These are phyloP conservation scores for Meteorus colon DNA, from an alignment of 2,888 invertebrate species.

Conservation along the genomic window DNA sequence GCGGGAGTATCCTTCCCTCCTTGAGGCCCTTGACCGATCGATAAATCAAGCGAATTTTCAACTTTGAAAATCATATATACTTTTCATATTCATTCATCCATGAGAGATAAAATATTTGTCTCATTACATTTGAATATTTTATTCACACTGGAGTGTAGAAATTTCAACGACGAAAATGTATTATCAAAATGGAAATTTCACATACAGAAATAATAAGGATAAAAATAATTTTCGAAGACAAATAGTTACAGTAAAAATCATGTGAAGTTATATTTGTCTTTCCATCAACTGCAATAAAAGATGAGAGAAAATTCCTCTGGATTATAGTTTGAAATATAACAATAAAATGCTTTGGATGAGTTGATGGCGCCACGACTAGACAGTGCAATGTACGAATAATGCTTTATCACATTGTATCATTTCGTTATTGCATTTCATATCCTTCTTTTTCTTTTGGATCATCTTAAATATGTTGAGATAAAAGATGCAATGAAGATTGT, in stretches of 20 bases:
- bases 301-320: background rate
- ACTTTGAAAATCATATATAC: constrained; percentile 7
- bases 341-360: constrained; percentile 1
- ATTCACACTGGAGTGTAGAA: background rate
- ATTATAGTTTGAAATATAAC: background rate
- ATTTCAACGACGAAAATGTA: background rate
- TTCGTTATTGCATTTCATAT: background rate
- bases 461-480: background rate
- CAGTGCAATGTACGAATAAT: constrained; percentile 25
- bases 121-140: background rate
- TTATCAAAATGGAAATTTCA: background rate
- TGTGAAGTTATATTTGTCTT: background rate
- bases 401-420: constrained; percentile 9
- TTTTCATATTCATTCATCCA: background rate
- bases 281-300: background rate
- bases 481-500: background rate
- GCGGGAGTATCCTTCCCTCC: constrained; percentile 15
- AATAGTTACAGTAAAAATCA: background rate
- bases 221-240: background rate
- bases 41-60: constrained; percentile 11
- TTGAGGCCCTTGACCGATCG: constrained; percentile 17
- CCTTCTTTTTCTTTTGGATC: background rate
- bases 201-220: background rate
- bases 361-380: background rate
- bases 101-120: background rate